Base-by-base conservation (phyloP, 2,797 vertebrate genomes). In the Argentina silus region DNA sequence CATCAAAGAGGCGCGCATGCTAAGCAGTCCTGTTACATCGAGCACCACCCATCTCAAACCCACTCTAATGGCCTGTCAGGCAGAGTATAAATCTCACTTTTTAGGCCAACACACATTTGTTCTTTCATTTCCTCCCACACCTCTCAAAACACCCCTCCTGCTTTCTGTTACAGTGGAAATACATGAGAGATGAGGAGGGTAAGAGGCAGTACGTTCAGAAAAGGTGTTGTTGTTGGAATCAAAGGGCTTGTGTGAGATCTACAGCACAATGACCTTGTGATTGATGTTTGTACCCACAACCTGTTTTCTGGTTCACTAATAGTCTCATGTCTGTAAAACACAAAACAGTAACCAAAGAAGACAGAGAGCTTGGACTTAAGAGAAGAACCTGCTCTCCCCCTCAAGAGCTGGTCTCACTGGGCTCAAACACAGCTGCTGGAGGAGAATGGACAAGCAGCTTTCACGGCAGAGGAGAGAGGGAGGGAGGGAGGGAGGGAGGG, bases 61-160 rank as follows among this genome's bases (percentile, higher is more conserved):
- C 76, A 70, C 44, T 63, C 78, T 90, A 89, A 91, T 90, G 83
- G 75, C 77, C 76, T 73, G 81, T 85, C 89, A 83, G 74, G 79
- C 81, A 17, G 59, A 63, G 53, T 88, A 57, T 57, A 69, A 72
- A 80, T 84, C 76, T 75, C 47, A 53, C 48, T 79, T 86, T 57
- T 83, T 66, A 74, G 77, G 74, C 57, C 42, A 77, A 69, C 75
- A 80, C 43, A 80, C 36, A 81, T 81, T 82, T 77, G 73, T 78
- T 53, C 63, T 72, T 78, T 81, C 75, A 72, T 70, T 72, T 79
- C 64, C 19, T 27, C 4, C 27, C 27, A 48, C 15, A 8, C 21
- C 77, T 82, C 72, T 74, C 47, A 47, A 66, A 70, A 78, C 62
- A 77, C 63, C 47, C 4, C 70, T 11, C n/a, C 64, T 80, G 66